Evolutionary conservation across 2,113 vertebrate species (phyloP), one percentile per base, ranked within the genome.

Genomic region (Pungitius pungitius): DNA sequence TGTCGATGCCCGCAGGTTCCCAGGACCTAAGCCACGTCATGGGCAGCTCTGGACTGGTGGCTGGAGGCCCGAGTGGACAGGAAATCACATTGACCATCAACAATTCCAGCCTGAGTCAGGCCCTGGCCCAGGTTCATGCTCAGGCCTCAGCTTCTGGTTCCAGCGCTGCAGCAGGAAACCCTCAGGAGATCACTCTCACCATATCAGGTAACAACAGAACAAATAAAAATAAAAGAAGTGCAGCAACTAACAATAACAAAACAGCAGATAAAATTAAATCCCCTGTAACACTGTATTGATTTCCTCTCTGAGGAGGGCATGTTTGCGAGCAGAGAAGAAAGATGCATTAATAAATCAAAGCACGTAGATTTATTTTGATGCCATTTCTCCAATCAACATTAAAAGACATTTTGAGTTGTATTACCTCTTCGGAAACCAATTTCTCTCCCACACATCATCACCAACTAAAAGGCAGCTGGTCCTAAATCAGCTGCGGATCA

Each of bases 81-180:
- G 98, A 99, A 88, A 99, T 99, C 87, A 99, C 97, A 0, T 80
- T 99, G 85, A 99, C 98, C 59, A 98, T 99, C 86, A 98, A 97
- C 94, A 99, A 98, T 85, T 95, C 96, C 24, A 97, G 95, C 68
- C 89, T 99, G 75, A 95, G 95, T 65, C 97, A 98, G 89, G 97
- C 96, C 39, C 84, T 98, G 1, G 43, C 62, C 11, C 62, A 64
- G 43, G 62, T 64, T 6, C 62, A 64, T 6, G 62, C 62, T 20
- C 62, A 64, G 22, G 96, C 96, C n/a, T 87, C 91, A 2, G 95
- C 95, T 14, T 92, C 94, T 4, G 73, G 94, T 1, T 80, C 93
- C 13, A 76, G 91, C 0, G 76, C 88, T 0, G 87, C 93, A n/a
- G 90, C 94, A 5, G 95, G 90, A 77, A 93, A 95, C 40, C 94